phyloP scores from a whole-genome alignment of 2,797 vertebrate genomes.

The Sphenodon punctatus region DNA sequence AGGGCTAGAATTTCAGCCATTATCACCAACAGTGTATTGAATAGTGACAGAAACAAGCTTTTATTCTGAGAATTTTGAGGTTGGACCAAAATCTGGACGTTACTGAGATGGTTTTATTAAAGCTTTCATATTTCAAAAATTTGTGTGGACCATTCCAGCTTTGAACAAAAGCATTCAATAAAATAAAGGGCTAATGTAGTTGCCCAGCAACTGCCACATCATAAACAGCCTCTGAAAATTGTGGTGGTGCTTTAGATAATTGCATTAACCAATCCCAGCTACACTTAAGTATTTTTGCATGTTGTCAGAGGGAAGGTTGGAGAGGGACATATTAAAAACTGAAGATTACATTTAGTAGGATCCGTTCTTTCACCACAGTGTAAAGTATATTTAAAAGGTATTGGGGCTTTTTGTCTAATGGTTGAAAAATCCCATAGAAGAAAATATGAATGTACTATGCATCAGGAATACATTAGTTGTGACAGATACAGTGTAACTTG shows the following conservation, averaged over 20 bases:
- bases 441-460: background rate
- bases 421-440: background rate
- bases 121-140: constrained; percentile 17
- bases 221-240: constrained; percentile 33
- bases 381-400: background rate
- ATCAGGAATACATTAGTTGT: background rate
- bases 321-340: background rate
- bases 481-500: background rate
- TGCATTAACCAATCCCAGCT: constrained; percentile 24
- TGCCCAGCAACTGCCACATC: constrained; percentile 63
- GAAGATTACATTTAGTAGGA: background rate
- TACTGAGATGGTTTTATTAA: constrained; percentile 20
- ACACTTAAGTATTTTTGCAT: constrained; percentile 2
- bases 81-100: constrained; percentile 2
- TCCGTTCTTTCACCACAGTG: background rate
- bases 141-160: constrained; percentile 44
- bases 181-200: constrained; percentile 29
- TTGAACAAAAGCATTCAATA: constrained; percentile 1
- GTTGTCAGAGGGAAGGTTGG: constrained; percentile 6
- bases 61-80: background rate
- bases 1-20: too few relatives aligned
- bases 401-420: background rate
- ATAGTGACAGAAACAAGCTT: too few relatives aligned
- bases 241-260: constrained; percentile 17
- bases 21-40: too few relatives aligned